Conservation (phyloP, 1,140 invertebrate genomes). For the Drosophila novamexicana region DNA sequence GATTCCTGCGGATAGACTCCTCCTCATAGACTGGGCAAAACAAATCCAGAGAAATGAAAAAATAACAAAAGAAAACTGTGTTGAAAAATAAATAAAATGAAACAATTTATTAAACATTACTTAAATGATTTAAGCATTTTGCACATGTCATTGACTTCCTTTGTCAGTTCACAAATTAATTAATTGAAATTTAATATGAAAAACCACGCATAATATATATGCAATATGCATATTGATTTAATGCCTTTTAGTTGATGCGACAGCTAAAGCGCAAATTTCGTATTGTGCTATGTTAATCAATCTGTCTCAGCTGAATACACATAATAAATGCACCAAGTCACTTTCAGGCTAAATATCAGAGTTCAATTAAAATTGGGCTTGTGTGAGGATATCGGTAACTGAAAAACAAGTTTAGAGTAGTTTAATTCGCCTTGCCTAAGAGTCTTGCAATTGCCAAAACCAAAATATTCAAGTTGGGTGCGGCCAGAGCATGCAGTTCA, state of each 20-base stretch:
- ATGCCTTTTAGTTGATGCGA: constrained; percentile 1
- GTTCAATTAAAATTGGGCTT: constrained; percentile 16
- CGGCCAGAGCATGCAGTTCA: too few relatives aligned
- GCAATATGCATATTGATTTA: constrained; percentile 36
- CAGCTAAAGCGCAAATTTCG: constrained; percentile 13
- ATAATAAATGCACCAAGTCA: constrained; percentile 1
- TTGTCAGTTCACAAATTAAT: constrained; percentile 47
- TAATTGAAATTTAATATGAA: constrained; percentile 53
- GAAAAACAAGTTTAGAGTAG: neutral
- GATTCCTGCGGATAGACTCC: neutral
- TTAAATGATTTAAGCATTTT: constrained; percentile 29
- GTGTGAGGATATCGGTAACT: neutral
- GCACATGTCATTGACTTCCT: constrained; percentile 1
- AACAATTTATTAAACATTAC: constrained; percentile 34
- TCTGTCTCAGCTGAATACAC: constrained; percentile 3
- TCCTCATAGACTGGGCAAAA: constrained; percentile 2
- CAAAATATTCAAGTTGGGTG: neutral
- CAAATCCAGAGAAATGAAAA: neutral
- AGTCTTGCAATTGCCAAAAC: neutral
- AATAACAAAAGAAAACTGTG: neutral
- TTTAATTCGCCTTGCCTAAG: neutral
- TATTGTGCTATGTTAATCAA: constrained; percentile 32
- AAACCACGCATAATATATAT: constrained; percentile 5
- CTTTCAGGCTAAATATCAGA: constrained; percentile 32
- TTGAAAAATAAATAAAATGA: constrained; percentile 27